Conservation (phyloP, 2,113 vertebrate genomes). For the Muscicapa adusta region DNA sequence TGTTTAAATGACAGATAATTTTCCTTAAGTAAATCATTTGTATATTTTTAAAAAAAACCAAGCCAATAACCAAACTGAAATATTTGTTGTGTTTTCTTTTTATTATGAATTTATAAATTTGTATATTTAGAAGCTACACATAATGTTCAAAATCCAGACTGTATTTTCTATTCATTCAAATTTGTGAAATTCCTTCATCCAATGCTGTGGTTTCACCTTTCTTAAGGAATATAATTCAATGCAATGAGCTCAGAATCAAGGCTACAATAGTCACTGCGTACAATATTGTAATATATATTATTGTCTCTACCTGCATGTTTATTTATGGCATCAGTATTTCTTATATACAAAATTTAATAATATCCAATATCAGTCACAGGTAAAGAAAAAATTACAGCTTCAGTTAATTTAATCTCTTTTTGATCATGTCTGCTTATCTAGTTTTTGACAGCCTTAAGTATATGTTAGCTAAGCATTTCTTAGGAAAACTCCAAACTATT, state of each 20-base stretch:
- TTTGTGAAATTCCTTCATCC: background rate
- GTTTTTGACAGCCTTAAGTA: background rate
- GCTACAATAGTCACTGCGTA: background rate
- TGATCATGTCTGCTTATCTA: background rate
- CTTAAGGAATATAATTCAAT: background rate
- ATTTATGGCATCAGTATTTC: background rate
- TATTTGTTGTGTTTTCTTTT: background rate
- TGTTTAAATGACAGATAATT: slow-evolving; percentile 27
- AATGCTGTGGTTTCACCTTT: background rate
- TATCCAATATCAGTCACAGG: background rate
- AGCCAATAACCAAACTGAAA: background rate
- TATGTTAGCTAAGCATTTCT: background rate
- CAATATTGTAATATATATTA: background rate
- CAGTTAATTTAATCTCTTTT: background rate
- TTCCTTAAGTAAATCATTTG: background rate
- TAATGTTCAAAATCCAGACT: background rate
- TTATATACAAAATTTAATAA: background rate
- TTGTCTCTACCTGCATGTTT: background rate
- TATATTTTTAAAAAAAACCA: background rate
- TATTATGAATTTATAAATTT: background rate
- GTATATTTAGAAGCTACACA: background rate
- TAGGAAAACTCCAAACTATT: background rate
- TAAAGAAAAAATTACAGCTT: background rate
- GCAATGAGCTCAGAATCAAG: background rate
- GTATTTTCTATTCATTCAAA: background rate